Evolutionary conservation across 2,113 vertebrate species (phyloP).

Genomic region (Jacana jacana): DNA sequence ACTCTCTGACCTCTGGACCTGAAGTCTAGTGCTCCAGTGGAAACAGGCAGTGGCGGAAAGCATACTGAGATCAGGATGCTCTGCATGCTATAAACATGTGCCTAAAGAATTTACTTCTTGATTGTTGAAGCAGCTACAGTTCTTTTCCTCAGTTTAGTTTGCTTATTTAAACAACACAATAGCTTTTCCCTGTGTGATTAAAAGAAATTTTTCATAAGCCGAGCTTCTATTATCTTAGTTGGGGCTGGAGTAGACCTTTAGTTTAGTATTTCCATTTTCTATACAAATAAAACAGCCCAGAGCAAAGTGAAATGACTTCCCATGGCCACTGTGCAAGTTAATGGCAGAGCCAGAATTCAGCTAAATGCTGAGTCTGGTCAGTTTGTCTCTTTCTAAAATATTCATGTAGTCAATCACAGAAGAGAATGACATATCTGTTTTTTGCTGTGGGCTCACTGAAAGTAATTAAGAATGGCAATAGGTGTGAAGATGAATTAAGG

Average conservation of each 20-base stretch:
- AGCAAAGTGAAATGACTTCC: not conserved
- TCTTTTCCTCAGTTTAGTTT: not conserved
- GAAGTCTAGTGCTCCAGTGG: not conserved
- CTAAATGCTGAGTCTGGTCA: not conserved
- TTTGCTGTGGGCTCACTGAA: not conserved
- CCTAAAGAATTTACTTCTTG: not conserved
- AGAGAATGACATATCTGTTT: not conserved
- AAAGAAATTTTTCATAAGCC: not conserved
- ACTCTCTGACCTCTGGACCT: not conserved
- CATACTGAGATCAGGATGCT: not conserved
- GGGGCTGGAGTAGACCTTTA: not conserved
- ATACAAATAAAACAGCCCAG: not conserved
- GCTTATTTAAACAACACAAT: not conserved
- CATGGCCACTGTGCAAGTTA: not conserved
- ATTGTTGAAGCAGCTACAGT: not conserved
- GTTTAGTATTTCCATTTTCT: conserved; percentile 11
- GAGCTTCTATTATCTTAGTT: not conserved
- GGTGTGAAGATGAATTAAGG: not conserved
- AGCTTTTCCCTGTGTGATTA: not conserved
- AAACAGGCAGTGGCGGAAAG: not conserved
- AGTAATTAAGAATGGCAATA: conserved; percentile 16
- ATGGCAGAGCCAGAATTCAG: not conserved
- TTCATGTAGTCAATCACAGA: not conserved
- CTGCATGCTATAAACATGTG: not conserved
- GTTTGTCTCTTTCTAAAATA: not conserved